Conservation (phyloP, 2,113 vertebrate species). For the Phodopus roborovskii region DNA sequence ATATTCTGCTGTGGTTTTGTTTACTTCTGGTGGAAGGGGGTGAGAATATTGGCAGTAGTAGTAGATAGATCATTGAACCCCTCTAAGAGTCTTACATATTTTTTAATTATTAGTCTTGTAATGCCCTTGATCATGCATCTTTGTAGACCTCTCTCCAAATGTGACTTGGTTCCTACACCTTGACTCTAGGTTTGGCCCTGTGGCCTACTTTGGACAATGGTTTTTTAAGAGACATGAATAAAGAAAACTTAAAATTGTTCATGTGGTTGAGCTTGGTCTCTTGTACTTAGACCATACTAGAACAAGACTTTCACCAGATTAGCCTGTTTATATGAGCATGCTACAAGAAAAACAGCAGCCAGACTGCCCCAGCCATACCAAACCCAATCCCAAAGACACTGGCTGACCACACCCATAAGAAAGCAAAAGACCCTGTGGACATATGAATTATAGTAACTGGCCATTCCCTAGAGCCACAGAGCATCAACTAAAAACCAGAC, state of each 20-base stretch:
- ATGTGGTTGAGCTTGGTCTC: background rate
- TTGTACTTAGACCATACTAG: background rate
- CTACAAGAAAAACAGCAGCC: background rate
- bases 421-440: background rate
- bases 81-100: background rate
- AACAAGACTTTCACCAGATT: background rate
- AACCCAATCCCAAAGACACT: background rate
- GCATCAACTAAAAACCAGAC: background rate
- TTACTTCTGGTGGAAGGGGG: background rate
- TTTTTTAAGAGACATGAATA: background rate
- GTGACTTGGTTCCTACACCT: background rate
- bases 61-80: background rate
- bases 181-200: background rate
- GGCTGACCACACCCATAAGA: background rate
- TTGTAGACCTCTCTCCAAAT: background rate
- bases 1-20: background rate
- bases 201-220: background rate
- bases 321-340: background rate
- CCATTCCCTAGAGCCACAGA: background rate
- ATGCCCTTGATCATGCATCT: background rate
- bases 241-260: background rate
- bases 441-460: background rate
- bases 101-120: background rate
- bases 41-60: background rate
- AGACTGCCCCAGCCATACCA: background rate